Conservation (phyloP, 2,888 invertebrate species). For the Lapara coniferarum region DNA sequence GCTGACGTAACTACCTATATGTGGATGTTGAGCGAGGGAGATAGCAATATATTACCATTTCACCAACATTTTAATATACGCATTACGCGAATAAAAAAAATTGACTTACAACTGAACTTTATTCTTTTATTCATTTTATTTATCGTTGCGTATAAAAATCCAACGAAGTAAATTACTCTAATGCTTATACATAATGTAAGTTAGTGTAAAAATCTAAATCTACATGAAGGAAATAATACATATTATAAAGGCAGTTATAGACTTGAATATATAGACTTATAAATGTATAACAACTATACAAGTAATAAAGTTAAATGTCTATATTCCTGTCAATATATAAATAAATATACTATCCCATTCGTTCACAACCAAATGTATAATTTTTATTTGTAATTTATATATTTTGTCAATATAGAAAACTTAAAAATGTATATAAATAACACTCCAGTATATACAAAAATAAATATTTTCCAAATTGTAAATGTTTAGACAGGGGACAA, state of each 20-base stretch:
- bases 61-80: no score
- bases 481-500: background rate
- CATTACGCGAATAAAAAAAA: no score
- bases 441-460: slow-evolving; percentile 39
- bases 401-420: slow-evolving; percentile 1
- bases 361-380: slow-evolving; percentile 10
- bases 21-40: no score
- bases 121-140: no score
- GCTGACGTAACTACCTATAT: no score
- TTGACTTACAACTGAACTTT: no score
- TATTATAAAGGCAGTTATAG: background rate
- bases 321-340: background rate
- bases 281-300: background rate
- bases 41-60: no score
- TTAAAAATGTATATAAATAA: slow-evolving; percentile 27
- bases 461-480: slow-evolving; percentile 4
- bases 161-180: no score
- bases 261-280: background rate
- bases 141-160: no score
- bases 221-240: background rate
- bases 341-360: background rate
- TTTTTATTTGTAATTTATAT: background rate
- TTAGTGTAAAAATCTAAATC: background rate
- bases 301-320: background rate
- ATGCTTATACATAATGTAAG: background rate